Percentiles rank a stretch among this genome's conserved stretches.
phyloP scores from a whole-genome alignment of 2,113 vertebrate species.

The Pontoporia blainvillei region DNA sequence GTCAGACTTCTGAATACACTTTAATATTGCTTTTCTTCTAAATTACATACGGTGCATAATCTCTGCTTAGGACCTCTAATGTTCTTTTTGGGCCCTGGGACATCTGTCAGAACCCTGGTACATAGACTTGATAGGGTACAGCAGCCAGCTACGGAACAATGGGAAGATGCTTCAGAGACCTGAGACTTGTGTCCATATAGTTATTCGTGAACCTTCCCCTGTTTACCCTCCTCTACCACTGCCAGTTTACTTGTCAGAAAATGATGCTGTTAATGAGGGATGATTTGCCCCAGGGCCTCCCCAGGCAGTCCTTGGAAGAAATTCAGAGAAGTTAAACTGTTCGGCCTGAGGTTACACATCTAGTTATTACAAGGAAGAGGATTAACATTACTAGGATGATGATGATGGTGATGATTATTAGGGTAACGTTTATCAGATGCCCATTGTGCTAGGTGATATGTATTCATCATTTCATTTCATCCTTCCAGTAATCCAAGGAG shows the following conservation, averaged over 20 bases:
- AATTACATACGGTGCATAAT: neutral
- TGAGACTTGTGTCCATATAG: neutral
- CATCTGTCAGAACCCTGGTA: neutral
- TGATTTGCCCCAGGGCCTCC: neutral
- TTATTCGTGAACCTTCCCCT: neutral
- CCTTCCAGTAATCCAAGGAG: neutral
- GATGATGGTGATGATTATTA: neutral
- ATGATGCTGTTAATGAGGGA: neutral
- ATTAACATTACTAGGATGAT: neutral
- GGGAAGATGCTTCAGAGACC: neutral
- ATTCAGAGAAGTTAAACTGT: neutral
- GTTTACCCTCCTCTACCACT: neutral
- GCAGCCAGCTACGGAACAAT: neutral
- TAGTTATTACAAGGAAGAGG: neutral
- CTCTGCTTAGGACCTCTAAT: neutral
- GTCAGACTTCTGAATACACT: slow-evolving; percentile 1
- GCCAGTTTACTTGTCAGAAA: neutral
- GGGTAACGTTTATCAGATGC: neutral
- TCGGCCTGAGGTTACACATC: neutral
- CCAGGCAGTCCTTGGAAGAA: neutral
- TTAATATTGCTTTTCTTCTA: neutral
- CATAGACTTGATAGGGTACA: neutral
- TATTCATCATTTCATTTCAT: neutral
- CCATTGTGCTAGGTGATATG: neutral
- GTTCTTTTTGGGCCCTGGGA: neutral